Evolutionary conservation across 2,888 invertebrate genomes (phyloP), one percentile per base, ranked within the genome.

Genomic region (Melangyna quadrimaculata): DNA sequence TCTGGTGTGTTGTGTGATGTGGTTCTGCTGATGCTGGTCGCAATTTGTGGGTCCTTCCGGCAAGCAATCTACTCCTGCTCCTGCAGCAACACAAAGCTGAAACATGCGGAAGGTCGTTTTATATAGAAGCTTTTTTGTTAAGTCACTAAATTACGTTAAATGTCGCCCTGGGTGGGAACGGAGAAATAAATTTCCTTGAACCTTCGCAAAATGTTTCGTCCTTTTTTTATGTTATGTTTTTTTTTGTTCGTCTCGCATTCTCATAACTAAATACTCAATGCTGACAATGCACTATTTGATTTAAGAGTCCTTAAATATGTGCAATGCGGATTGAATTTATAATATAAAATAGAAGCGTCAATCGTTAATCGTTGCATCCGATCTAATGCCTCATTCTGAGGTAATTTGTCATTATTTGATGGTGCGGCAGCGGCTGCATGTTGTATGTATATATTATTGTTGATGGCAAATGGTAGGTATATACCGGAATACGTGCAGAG

Each of bases 111-210:
- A 57, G 43, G 71, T 35, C 10, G 40, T 69, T 51, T 22, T 14
- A 6, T 27, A n/a, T 14, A 37, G 73, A 35, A 55, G 43, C 61
- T 78, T 88, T 87, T 87, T 82, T 88, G 88, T 83, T 61, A 86
- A 81, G 88, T 88, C 88, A 88, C 88, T 87, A 87, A 88, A 88
- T 88, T 87, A 87, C 80, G 55, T 78, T 83, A 82, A 87, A 86
- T 87, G 84, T 88, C 86, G 82, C 87, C 87, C 78, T 88, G 88
- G 88, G 88, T 88, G 88, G 87, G 79, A 87, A 83, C 87, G 63
- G 45, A 71, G 75, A 84, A 86, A 88, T 88, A 88, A 88, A 88
- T 87, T 88, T 87, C 87, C 55, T 81, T 71, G 73, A 72, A 55
- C 71, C 63, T 29, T 59, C 59, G 69, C 87, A 84, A 71, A 78